These are phyloP conservation scores for Unio delphinus DNA, from an alignment of 2,888 invertebrate genomes.

Conservation along the genomic window DNA sequence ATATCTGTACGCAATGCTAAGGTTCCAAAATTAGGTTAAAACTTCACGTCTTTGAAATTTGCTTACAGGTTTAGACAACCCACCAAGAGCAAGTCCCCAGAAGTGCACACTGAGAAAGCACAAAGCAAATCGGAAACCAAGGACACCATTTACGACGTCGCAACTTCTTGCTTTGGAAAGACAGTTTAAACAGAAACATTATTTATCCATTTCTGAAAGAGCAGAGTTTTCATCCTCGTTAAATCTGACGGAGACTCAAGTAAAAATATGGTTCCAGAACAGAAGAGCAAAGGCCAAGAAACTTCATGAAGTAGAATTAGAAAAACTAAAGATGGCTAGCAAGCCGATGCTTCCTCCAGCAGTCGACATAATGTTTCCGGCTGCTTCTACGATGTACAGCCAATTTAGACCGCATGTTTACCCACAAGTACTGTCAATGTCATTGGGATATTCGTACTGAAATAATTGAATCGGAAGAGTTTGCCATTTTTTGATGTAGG, in stretches of 20 bases:
- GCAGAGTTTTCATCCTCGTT: constrained; percentile 94
- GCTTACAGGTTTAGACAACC: constrained; percentile 47
- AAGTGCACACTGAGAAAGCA: constrained; percentile 84
- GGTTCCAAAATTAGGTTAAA: too few species aligned
- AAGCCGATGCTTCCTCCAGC: constrained; percentile 81
- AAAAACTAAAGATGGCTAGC: constrained; percentile 90
- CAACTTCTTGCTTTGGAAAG: constrained; percentile 91
- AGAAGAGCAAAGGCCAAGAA: constrained; percentile 92
- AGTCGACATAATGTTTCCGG: constrained; percentile 56
- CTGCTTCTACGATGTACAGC: constrained; percentile 50
- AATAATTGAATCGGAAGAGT: too few species aligned
- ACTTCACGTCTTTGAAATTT: not conserved
- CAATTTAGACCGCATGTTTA: too few species aligned
- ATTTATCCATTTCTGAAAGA: constrained; percentile 93
- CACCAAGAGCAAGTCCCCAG: constrained; percentile 56
- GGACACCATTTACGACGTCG: constrained; percentile 96
- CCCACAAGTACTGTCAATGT: too few species aligned
- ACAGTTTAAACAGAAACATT: constrained; percentile 95
- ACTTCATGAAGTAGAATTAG: constrained; percentile 94
- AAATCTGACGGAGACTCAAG: constrained; percentile 91
- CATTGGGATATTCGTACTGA: too few species aligned
- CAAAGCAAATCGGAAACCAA: constrained; percentile 94
- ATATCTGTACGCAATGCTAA: too few species aligned
- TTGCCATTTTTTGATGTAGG: too few species aligned
- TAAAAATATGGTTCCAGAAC: constrained; percentile 65